These are phyloP conservation scores for Hecatera dysodea DNA, from an alignment of 2,888 invertebrate species.

Conservation along the genomic window DNA sequence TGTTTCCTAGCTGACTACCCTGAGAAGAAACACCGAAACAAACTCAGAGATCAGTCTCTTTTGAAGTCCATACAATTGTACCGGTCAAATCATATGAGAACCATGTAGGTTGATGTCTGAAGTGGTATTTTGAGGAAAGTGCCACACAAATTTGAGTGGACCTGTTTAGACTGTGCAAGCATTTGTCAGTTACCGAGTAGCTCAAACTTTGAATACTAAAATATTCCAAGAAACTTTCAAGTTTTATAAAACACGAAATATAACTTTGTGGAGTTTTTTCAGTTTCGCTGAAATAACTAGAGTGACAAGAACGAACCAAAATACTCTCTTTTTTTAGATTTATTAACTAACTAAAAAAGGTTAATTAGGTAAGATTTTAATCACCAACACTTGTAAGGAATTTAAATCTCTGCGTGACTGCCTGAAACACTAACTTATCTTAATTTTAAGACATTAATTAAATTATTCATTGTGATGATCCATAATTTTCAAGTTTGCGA, in stretches of 20 bases:
- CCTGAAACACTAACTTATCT: conserved; percentile 53
- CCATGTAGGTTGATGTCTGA: too few species aligned
- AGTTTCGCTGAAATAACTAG: conserved; percentile 31
- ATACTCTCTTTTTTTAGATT: conserved; percentile 12
- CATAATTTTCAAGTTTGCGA: conserved; percentile 55
- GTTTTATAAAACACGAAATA: conserved; percentile 51
- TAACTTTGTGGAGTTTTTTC: conserved; percentile 44
- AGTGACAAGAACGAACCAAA: conserved; percentile 7
- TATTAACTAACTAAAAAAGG: conserved; percentile 28
- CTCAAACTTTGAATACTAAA: too few species aligned
- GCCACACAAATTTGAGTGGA: too few species aligned
- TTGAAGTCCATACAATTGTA: too few species aligned
- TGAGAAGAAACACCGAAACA: too few species aligned
- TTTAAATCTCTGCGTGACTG: conserved; percentile 44
- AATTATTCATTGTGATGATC: conserved; percentile 61
- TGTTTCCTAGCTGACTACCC: too few species aligned
- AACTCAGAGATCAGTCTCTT: too few species aligned
- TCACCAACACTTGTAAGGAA: conserved; percentile 44
- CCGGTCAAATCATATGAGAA: too few species aligned
- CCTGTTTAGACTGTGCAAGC: too few species aligned
- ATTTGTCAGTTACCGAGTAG: too few species aligned
- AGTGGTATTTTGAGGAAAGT: too few species aligned
- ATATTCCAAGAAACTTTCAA: conserved; percentile 38
- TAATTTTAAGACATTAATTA: conserved; percentile 60
- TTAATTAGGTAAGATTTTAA: conserved; percentile 17